These are phyloP conservation scores for Eupithecia pulchellata DNA, from an alignment of 2,888 invertebrate species.

Conservation along the genomic window DNA sequence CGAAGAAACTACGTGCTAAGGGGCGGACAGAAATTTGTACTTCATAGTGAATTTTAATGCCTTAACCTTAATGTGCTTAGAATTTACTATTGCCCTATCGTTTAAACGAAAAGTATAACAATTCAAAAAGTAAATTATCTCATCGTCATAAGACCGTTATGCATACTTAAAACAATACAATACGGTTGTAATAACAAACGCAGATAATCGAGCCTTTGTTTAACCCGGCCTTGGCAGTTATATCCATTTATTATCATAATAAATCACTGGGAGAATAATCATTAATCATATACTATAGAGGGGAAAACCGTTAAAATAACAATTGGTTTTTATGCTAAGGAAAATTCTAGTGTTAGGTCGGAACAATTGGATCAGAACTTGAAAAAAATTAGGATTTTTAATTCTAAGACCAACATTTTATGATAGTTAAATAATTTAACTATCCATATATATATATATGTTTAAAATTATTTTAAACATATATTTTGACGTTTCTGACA, in stretches of 20 bases:
- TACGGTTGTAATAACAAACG: conserved; percentile 58
- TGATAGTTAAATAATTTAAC: too few relatives aligned
- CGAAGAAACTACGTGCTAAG: neutral
- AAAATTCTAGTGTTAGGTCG: neutral
- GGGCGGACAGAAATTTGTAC: neutral
- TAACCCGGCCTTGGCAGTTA: conserved; percentile 49
- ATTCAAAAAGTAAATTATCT: neutral
- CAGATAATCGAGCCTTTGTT: conserved; percentile 60
- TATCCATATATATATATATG: too few relatives aligned
- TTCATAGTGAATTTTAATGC: neutral
- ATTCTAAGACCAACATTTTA: too few relatives aligned
- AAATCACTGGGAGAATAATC: conserved; percentile 37
- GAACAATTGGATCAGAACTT: neutral
- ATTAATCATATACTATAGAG: conserved; percentile 33
- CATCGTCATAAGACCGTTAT: conserved; percentile 32
- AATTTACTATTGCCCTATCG: neutral
- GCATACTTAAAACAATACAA: conserved; percentile 44
- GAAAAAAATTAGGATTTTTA: too few relatives aligned
- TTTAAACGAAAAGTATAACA: neutral
- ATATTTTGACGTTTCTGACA: too few relatives aligned
- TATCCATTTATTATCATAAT: conserved; percentile 47
- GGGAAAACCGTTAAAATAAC: neutral
- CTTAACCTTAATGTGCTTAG: neutral
- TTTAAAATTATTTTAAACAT: too few relatives aligned
- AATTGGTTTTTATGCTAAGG: too few relatives aligned